Evolutionary conservation across 2,797 vertebrate species (phyloP).

Genomic region (Melanogrammus aeglefinus): DNA sequence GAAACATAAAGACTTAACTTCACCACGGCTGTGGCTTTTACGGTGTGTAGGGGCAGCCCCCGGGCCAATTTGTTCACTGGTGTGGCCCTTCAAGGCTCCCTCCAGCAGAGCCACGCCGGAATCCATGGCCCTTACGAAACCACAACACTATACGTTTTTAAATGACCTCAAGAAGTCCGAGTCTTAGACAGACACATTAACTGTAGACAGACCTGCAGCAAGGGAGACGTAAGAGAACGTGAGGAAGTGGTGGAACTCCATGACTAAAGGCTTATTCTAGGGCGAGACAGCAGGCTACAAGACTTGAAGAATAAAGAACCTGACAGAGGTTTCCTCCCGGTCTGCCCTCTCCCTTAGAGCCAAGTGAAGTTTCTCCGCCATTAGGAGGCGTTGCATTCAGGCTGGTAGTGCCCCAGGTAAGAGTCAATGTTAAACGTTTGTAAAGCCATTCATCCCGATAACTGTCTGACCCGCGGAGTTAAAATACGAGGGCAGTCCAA

Average conservation of each 20-base stretch:
- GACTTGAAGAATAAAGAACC: not conserved
- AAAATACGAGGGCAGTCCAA: too few relatives aligned
- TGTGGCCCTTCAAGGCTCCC: too few relatives aligned
- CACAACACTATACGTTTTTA: not conserved
- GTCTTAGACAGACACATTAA: not conserved
- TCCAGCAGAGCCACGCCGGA: not conserved
- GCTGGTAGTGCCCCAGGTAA: too few relatives aligned
- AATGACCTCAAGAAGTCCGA: not conserved
- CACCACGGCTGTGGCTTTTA: not conserved
- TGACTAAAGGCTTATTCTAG: not conserved
- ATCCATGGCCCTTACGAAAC: not conserved
- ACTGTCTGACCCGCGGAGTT: too few relatives aligned
- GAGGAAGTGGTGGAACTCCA: not conserved
- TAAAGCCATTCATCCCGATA: too few relatives aligned
- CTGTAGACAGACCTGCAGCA: not conserved
- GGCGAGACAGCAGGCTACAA: not conserved
- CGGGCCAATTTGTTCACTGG: not conserved
- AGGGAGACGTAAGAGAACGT: not conserved
- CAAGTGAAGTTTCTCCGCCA: too few relatives aligned
- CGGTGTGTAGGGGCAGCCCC: not conserved
- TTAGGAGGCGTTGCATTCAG: too few relatives aligned
- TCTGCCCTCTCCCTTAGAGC: too few relatives aligned
- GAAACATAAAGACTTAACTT: not conserved
- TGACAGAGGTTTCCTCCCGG: not conserved
- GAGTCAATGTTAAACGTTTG: too few relatives aligned